Base-by-base conservation (phyloP, 2,797 vertebrate genomes). In the Philypnodon macrostomus region DNA sequence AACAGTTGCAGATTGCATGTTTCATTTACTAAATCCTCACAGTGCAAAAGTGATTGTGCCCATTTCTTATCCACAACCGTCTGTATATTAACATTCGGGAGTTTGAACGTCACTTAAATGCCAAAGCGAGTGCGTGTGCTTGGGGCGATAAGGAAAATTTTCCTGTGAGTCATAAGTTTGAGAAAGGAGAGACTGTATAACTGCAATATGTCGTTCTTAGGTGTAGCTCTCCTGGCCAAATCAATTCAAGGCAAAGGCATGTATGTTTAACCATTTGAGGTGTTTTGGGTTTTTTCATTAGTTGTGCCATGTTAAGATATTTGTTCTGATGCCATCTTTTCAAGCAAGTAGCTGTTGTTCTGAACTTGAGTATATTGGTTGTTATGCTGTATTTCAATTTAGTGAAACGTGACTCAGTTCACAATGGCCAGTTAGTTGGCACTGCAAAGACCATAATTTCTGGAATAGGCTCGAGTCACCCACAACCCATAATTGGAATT, bases 101-200 rank as follows among this genome's bases (percentile, higher is more conserved):
- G 55, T 63, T 56, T 67, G 59, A 70, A 50, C 52, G 53, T 67
- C 54, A 41, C 58, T 72, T 75, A 77, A 80, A 77, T 69, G 75
- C 69, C 24, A 58, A 80, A 70, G 31, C 71, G 63, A n/a, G n/a
- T n/a, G 72, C 74, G 58, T 58, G 69, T 71, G 81, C 81, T 67
- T 0, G n/a, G 34, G 70, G 70, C 52, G 73, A 82, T 84, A 77
- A 85, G 77, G 64, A 73, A 80, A n/a, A 69, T 84, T 75, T 81
- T 73, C 58, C 73, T 67, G 29, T 81, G 73, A 84, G 71, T 81
- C 80, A 79, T 69, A 68, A 73, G 69, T 70, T 72, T 75, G 55
- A 60, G 29, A 64, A 75, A 60, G 31, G 47, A 58, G 65, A 70
- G 69, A 58, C 30, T 57, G 7, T 53, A 58, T 53, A 63, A 3